These are phyloP conservation scores for Rhamnusium bicolor DNA, from an alignment of 2,888 invertebrate species.

Conservation along the genomic window DNA sequence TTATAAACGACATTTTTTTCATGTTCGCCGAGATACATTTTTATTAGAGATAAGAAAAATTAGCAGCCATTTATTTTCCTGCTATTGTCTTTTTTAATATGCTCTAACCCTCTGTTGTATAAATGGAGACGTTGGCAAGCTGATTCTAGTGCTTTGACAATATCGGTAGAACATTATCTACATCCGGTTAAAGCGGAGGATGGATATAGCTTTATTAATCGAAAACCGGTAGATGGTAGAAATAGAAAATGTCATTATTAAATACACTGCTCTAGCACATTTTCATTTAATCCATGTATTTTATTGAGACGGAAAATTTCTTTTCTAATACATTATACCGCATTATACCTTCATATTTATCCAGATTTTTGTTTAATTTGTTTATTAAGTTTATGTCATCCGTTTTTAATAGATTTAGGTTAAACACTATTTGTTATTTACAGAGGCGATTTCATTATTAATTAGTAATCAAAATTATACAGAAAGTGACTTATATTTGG, in stretches of 20 bases:
- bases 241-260: not conserved
- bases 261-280: not conserved
- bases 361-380: too few relatives aligned
- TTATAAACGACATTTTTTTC: conserved; percentile 16
- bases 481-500: too few relatives aligned
- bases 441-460: too few relatives aligned
- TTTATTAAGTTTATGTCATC: too few relatives aligned
- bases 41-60: conserved; percentile 16
- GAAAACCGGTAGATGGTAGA: too few relatives aligned
- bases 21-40: conserved; percentile 2
- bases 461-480: too few relatives aligned
- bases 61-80: conserved; percentile 13
- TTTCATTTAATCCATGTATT: not conserved
- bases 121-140: conserved; percentile 8
- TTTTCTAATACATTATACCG: too few relatives aligned
- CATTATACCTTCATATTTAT: too few relatives aligned
- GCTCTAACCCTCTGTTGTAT: not conserved
- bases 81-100: conserved; percentile 13
- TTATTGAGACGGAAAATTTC: not conserved
- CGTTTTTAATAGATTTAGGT: too few relatives aligned
- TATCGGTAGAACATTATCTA: conserved; percentile 8
- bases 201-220: not conserved
- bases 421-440: too few relatives aligned
- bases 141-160: conserved; percentile 9
- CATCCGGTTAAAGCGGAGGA: not conserved